Evolutionary conservation across 2,888 invertebrate genomes (phyloP).

Genomic region (Eupsilia transversa): DNA sequence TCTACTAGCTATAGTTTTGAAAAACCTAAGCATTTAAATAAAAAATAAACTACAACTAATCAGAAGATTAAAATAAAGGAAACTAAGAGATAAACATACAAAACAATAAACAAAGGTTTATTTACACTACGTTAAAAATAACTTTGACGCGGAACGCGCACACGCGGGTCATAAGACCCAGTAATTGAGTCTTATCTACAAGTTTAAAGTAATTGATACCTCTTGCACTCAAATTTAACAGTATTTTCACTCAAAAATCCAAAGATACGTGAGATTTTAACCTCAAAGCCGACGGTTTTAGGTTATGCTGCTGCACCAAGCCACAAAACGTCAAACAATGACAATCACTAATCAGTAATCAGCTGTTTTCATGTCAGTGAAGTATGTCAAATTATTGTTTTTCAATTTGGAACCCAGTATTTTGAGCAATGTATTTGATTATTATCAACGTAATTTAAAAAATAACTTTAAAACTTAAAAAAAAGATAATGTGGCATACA

Average conservation of each 20-base stretch:
- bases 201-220: background rate
- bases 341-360: conserved; percentile 55
- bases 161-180: conserved; percentile 49
- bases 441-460: background rate
- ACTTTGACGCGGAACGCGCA: conserved; percentile 45
- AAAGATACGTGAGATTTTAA: conserved; percentile 56
- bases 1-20: conserved; percentile 61
- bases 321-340: conserved; percentile 47
- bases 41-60: conserved; percentile 18
- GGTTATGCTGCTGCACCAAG: conserved; percentile 63
- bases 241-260: conserved; percentile 47
- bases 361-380: conserved; percentile 51
- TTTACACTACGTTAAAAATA: conserved; percentile 59
- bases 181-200: background rate
- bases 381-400: background rate
- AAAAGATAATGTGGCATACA: background rate
- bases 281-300: conserved; percentile 67
- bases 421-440: background rate
- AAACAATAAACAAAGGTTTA: conserved; percentile 58
- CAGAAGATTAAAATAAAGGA: background rate
- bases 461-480: background rate
- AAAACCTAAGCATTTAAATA: conserved; percentile 68
- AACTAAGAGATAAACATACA: conserved; percentile 19
- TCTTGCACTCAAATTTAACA: conserved; percentile 10
- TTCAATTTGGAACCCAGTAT: background rate